Conservation (phyloP, 2,797 vertebrate species). For the Smutsia temminckii region DNA sequence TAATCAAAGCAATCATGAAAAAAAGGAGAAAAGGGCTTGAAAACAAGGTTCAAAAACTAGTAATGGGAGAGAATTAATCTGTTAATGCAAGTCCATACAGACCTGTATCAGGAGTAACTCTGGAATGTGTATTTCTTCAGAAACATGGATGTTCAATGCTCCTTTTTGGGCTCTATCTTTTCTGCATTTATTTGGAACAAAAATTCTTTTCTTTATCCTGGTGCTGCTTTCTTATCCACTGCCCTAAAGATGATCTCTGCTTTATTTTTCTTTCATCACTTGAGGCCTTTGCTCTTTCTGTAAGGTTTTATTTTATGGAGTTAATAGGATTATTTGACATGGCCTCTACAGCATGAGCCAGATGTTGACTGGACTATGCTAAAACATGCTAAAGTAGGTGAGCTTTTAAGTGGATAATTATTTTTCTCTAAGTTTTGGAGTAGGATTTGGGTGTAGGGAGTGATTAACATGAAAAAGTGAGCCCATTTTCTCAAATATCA, state of each 20-base stretch:
- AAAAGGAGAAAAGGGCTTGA: background rate
- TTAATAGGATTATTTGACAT: constrained; percentile 7
- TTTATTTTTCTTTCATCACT: background rate
- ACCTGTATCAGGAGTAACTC: background rate
- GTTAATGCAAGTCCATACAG: background rate
- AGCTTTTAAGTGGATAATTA: constrained; percentile 29
- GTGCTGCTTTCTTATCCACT: background rate
- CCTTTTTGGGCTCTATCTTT: constrained; percentile 19
- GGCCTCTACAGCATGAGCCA: background rate
- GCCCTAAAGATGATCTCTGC: background rate
- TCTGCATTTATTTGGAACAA: constrained; percentile 40
- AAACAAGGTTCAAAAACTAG: background rate
- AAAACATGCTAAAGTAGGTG: background rate
- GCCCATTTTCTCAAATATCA: background rate
- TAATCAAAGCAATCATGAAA: background rate
- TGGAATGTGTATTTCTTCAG: background rate
- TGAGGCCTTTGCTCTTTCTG: background rate
- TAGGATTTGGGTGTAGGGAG: background rate
- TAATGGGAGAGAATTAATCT: background rate
- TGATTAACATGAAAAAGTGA: constrained; percentile 23
- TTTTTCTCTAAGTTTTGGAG: constrained; percentile 30
- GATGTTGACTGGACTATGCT: background rate
- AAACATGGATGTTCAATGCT: background rate
- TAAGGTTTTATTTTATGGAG: background rate
- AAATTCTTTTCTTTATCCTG: background rate